Percentiles rank a stretch among this genome's conserved stretches.
These are phyloP conservation scores for Apis laboriosa DNA, from an alignment of 1,140 invertebrate genomes.

Conservation along the genomic window DNA sequence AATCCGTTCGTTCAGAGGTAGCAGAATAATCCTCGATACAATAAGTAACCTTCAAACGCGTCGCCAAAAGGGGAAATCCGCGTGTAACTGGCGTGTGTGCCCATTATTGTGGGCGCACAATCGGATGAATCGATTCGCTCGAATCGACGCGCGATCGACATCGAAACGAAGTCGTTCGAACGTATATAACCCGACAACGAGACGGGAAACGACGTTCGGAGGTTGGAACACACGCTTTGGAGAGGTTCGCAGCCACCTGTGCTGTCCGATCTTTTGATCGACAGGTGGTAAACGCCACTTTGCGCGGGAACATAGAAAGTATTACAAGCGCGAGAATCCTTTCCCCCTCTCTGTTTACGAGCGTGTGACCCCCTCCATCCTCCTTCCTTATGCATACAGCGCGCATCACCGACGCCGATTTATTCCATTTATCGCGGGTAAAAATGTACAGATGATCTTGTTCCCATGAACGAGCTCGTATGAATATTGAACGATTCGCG, in stretches of 20 bases:
- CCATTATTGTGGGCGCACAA: neutral
- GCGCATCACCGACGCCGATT: neutral
- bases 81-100: neutral
- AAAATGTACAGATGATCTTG: conserved; percentile 15
- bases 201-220: neutral
- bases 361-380: too few relatives aligned
- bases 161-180: neutral
- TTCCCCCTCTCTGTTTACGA: conserved; percentile 5
- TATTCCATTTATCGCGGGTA: neutral
- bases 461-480: neutral
- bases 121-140: neutral
- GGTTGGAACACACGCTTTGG: neutral
- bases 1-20: too few relatives aligned
- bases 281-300: conserved; percentile 27
- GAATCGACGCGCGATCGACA: neutral
- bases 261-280: neutral
- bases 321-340: neutral
- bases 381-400: neutral
- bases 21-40: neutral
- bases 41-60: too few relatives aligned
- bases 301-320: conserved; percentile 10
- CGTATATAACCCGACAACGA: neutral
- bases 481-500: neutral
- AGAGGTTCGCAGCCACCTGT: conserved; percentile 6
- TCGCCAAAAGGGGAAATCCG: neutral